Evolutionary conservation across 2,888 invertebrate genomes (phyloP).

Genomic region (Cephus spinipes): DNA sequence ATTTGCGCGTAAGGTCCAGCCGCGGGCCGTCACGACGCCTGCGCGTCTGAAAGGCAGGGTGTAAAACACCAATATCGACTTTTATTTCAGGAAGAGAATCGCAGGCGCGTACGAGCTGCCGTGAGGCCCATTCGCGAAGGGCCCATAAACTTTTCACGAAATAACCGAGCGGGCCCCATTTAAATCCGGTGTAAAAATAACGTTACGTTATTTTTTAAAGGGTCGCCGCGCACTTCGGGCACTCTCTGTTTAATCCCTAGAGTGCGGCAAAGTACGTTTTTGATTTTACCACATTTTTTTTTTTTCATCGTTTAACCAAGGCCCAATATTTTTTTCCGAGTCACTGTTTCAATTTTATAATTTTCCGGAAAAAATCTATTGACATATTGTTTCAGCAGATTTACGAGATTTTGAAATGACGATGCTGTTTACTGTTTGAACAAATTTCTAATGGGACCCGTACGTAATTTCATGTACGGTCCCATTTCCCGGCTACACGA

Average conservation of each 20-base stretch:
- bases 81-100: not conserved
- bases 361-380: not conserved
- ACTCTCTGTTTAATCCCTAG: not conserved
- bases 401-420: not conserved
- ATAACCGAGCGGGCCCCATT: not conserved
- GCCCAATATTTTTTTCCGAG: not conserved
- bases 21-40: not conserved
- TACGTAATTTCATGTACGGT: not conserved
- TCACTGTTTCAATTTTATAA: not conserved
- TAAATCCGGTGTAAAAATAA: not conserved
- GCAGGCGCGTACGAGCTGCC: not conserved
- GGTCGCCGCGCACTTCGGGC: not conserved
- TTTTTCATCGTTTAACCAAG: not conserved
- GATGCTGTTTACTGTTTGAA: not conserved
- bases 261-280: not conserved
- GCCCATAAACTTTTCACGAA: not conserved
- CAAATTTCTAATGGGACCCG: not conserved
- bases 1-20: not conserved
- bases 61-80: not conserved
- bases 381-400: not conserved
- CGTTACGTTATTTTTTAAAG: not conserved
- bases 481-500: not conserved
- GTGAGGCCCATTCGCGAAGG: not conserved
- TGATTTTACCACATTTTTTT: not conserved
- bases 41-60: not conserved